These are phyloP conservation scores for Tringa solitaria DNA, from an alignment of 2,113 vertebrate species.

Conservation along the genomic window DNA sequence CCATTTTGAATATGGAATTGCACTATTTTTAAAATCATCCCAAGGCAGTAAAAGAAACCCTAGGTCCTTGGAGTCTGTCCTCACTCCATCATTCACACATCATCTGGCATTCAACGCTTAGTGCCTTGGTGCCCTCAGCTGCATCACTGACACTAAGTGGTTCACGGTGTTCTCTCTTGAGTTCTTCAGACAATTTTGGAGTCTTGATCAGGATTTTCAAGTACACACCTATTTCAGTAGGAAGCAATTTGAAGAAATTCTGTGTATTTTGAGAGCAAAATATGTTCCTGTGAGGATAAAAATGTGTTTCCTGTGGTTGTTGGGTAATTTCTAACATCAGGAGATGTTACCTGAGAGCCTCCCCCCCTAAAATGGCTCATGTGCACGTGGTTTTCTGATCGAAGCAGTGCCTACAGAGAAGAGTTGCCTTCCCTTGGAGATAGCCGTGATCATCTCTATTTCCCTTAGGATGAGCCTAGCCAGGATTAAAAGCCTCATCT, in stretches of 20 bases:
- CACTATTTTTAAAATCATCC: background rate
- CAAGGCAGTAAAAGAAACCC: background rate
- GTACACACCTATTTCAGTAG: background rate
- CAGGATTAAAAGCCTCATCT: background rate
- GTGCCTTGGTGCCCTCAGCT: background rate
- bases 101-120: background rate
- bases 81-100: background rate
- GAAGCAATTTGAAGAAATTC: background rate
- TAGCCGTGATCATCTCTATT: background rate
- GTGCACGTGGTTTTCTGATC: rapidly evolving
- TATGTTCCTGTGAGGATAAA: background rate
- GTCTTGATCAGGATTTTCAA: background rate
- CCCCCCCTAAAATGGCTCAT: background rate
- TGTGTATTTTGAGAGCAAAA: background rate
- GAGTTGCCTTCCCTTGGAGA: background rate
- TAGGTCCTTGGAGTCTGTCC: background rate
- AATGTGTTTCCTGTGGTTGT: background rate
- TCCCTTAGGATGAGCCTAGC: background rate
- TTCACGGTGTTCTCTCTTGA: background rate
- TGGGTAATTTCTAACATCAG: background rate
- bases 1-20: background rate
- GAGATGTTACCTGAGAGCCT: background rate
- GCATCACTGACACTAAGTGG: background rate
- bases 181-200: background rate
- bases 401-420: background rate